Evolutionary conservation across 2,797 vertebrate species (phyloP).

Genomic region (Sebastes kiyomatsui): DNA sequence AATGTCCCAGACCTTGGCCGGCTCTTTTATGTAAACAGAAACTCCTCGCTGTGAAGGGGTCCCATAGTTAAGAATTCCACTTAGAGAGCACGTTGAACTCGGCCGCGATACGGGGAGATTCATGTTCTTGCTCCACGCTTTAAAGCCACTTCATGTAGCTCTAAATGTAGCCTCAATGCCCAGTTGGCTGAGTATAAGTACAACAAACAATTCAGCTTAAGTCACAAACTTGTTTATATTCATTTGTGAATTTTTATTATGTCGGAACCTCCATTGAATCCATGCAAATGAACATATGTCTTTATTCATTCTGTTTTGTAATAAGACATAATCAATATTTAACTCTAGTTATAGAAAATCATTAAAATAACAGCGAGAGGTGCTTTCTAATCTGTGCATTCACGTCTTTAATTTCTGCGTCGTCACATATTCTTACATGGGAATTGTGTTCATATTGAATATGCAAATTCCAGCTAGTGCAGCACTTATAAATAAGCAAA

Average conservation of each 20-base stretch:
- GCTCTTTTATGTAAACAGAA: conserved; percentile 83
- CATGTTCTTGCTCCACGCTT: conserved; percentile 70
- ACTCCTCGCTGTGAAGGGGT: conserved; percentile 85
- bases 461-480: not conserved
- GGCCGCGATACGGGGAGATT: conserved; percentile 61
- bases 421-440: not conserved
- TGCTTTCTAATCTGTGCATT: not conserved
- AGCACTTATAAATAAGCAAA: not conserved
- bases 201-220: conserved; percentile 50
- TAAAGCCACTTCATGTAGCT: conserved; percentile 68
- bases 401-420: not conserved
- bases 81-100: conserved; percentile 76
- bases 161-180: conserved; percentile 71
- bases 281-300: not conserved
- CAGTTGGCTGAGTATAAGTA: conserved; percentile 49
- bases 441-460: not conserved
- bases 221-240: conserved; percentile 34
- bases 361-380: not conserved
- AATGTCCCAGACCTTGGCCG: conserved; percentile 74
- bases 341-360: not conserved
- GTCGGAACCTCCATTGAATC: not conserved
- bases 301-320: not conserved
- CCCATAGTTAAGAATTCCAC: conserved; percentile 86
- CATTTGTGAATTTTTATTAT: not conserved
- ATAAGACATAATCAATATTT: not conserved